Base-by-base conservation (phyloP, 2,888 invertebrate species). In the Drosophila tripunctata region DNA sequence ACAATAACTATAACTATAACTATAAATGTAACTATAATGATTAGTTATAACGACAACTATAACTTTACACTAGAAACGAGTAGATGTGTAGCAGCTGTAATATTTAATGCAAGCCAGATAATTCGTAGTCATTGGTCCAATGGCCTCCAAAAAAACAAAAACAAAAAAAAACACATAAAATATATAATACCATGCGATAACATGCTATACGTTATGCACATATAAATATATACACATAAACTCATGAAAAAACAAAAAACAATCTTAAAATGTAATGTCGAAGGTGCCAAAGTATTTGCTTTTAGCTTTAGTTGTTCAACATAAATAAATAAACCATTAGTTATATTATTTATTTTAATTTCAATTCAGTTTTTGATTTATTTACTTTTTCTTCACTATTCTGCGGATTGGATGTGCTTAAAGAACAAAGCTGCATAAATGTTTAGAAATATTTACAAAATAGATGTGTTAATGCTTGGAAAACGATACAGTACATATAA, bases 241-340 rank as follows among this genome's bases (percentile, higher is more conserved):
- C 33, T 19, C 38, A 15, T n/a, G n/a, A n/a, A 38, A 54, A 33
- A 47, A 55, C 62, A 66, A 61, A 43, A 45, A 50, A 47, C 10
- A 56, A 63, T 51, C 41, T 45, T 45, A 67, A 63, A 58, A 48
- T 62, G 33, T 62, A 78, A 76, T 75, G 63, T 75, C 69, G 55
- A 84, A 84, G 84, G 87, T 84, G 83, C 83, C 83, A 84, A 84
- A 84, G 87, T 84, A 84, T 84, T 84, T 75, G 81, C 87, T 84
- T 84, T 81, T 81, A 84, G 81, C 75, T 86, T 70, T 73, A 73
- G 70, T 74, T 74, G 58, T 72, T 67, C 31, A 76, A 68, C 65
- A 69, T 69, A 38, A 81, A 85, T 85, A 82, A 85, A 81, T 47
- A 44, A 45, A 75, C 19, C 40, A 40, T 61, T 51, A 70, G 54